Evolutionary conservation across 2,113 vertebrate genomes (phyloP).

Genomic region (Lepus americanus): DNA sequence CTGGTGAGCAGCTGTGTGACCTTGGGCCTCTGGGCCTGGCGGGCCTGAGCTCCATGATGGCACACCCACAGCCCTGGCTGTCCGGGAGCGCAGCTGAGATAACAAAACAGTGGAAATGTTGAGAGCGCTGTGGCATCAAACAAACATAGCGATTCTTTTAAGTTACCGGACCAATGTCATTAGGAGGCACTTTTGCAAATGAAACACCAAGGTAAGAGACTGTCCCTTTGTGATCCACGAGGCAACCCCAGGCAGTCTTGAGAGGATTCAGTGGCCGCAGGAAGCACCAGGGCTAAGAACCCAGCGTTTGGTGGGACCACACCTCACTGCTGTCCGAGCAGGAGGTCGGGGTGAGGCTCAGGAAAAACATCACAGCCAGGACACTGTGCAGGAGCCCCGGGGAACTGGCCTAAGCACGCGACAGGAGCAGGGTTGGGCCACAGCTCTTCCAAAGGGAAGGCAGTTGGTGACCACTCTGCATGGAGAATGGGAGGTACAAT

Average conservation of each 20-base stretch:
- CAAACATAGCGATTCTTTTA: background rate
- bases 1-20: background rate
- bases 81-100: background rate
- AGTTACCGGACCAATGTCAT: background rate
- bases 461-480: fast-evolving
- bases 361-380: background rate
- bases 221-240: no score
- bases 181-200: background rate
- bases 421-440: fast-evolving
- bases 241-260: background rate
- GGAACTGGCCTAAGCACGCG: background rate
- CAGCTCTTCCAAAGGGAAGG: background rate
- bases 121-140: background rate
- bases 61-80: background rate
- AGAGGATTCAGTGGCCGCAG: fast-evolving
- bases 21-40: background rate
- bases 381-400: background rate
- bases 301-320: background rate
- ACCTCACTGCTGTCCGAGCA: no score
- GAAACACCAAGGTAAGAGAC: background rate
- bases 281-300: background rate
- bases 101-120: background rate
- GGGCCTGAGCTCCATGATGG: background rate
- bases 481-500: background rate
- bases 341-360: background rate